Evolutionary conservation across 2,797 vertebrate species (phyloP).

Genomic region (Poecile montanus): DNA sequence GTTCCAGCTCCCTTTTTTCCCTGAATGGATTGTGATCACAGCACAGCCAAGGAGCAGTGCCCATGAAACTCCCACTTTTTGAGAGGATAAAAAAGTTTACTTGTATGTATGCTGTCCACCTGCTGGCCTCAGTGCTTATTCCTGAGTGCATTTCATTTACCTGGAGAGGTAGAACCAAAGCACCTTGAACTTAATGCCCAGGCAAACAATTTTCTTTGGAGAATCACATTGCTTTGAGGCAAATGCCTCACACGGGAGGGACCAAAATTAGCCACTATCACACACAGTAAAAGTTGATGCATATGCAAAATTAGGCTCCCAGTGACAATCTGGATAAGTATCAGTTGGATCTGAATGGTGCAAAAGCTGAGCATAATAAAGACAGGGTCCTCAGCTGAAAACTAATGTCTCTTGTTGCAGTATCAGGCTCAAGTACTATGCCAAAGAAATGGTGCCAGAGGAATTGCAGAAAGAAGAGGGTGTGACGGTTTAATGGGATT

Average conservation of each 20-base stretch:
- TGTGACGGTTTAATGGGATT: slow-evolving; percentile 6
- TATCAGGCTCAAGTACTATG: not conserved
- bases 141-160: not conserved
- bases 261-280: not conserved
- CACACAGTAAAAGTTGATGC: not conserved
- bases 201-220: not conserved
- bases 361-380: not conserved
- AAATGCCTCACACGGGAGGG: not conserved
- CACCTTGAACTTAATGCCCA: not conserved
- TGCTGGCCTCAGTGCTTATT: not conserved
- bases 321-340: not conserved
- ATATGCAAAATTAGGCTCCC: not conserved
- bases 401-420: not conserved
- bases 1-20: not conserved
- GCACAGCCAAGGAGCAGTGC: not conserved
- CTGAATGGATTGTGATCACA: not conserved
- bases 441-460: slow-evolving; percentile 33
- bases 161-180: not conserved
- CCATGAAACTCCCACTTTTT: not conserved
- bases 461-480: not conserved
- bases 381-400: not conserved
- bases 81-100: not conserved
- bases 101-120: not conserved
- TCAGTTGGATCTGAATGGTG: not conserved
- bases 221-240: not conserved